Percentiles rank a stretch among this genome's conserved stretches.
Conservation (phyloP, 2,797 vertebrate species). For the Tapirus indicus region DNA sequence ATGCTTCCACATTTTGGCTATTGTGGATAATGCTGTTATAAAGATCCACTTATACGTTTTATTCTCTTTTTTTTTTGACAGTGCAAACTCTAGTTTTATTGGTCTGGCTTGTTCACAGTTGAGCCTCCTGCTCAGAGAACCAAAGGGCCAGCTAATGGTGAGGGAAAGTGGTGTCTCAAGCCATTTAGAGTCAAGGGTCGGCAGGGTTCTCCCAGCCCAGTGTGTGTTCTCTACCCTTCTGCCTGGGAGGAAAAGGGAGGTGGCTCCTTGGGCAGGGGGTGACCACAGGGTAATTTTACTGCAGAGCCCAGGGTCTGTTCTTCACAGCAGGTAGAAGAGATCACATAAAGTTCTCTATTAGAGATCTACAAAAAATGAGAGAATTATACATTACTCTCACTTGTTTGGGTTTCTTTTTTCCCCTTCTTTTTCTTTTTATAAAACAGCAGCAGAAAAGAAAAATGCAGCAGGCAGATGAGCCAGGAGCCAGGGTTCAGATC, state of each 20-base stretch:
- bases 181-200: background rate
- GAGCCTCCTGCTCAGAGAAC: background rate
- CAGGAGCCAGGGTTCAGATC: background rate
- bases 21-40: background rate
- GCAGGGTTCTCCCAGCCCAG: background rate
- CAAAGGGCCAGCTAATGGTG: background rate
- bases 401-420: slow-evolving; percentile 54
- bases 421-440: slow-evolving; percentile 72
- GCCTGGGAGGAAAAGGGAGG: background rate
- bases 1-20: background rate
- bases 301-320: slow-evolving; percentile 42
- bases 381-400: slow-evolving; percentile 51
- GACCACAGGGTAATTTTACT: background rate
- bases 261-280: background rate
- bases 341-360: slow-evolving; percentile 83
- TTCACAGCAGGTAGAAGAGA: slow-evolving; percentile 73
- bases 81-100: slow-evolving; percentile 58
- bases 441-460: slow-evolving; percentile 71
- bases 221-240: background rate
- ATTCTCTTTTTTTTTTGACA: background rate
- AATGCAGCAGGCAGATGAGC: background rate
- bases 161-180: background rate
- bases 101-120: slow-evolving; percentile 4
- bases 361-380: slow-evolving; percentile 83
- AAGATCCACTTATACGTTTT: background rate